A percentile compares a stretch with the other conserved stretches of the same genome.
Conservation (phyloP, 2,113 vertebrate species). For the Heterotis niloticus region DNA sequence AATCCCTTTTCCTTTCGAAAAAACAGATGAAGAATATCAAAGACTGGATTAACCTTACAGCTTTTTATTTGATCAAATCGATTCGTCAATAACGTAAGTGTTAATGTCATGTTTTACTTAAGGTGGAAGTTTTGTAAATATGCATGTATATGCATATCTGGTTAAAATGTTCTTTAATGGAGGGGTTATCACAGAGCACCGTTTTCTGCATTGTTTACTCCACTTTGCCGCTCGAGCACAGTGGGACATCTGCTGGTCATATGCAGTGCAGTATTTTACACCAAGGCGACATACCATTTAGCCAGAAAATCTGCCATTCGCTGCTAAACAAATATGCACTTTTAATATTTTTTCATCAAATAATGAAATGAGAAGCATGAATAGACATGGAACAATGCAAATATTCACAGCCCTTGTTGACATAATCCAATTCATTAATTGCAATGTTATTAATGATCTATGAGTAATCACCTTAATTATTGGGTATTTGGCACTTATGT, state of each 20-base stretch:
- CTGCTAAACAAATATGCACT: neutral
- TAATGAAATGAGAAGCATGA: neutral
- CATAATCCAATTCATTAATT: too few species aligned
- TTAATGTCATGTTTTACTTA: neutral
- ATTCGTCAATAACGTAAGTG: too few species aligned
- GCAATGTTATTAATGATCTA: too few species aligned
- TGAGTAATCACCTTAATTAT: too few species aligned
- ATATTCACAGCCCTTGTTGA: too few species aligned
- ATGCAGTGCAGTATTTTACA: neutral
- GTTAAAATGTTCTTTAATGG: neutral
- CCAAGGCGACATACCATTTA: neutral
- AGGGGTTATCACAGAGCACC: neutral
- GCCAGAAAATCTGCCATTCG: neutral
- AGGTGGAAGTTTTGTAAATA: neutral
- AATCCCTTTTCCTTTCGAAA: too few species aligned
- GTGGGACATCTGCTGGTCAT: constrained; percentile 11
- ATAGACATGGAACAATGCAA: neutral
- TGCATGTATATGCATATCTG: neutral
- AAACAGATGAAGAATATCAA: too few species aligned
- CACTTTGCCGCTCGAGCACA: constrained; percentile 1
- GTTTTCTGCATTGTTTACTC: neutral
- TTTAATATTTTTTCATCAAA: neutral
- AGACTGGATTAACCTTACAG: too few species aligned
- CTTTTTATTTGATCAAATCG: too few species aligned
- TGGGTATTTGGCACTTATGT: too few species aligned